Base-by-base conservation (phyloP, 2,113 vertebrate genomes). In the Agapornis roseicollis region DNA sequence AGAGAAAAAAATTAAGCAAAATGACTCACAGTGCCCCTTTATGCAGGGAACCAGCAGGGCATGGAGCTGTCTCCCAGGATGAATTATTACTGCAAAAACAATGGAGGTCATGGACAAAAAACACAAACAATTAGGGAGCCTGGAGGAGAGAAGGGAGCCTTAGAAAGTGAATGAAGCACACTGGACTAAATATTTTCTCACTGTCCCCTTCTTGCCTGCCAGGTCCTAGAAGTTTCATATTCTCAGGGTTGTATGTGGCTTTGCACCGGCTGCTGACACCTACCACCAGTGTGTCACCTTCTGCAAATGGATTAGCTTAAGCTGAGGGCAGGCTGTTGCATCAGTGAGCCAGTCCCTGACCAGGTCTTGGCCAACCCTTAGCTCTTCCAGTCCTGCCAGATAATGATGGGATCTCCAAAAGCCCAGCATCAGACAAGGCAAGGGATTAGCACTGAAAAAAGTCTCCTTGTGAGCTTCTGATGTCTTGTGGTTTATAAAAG, bases 281-380 rank as follows among this genome's bases (percentile, higher is more conserved):
- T 0, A 56, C 19, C 63, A 70, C 72, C 52, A 73, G 77, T 1
- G 0, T 52, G 20, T 19, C 76, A 61, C 87, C 82, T 80, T 71
- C 77, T 63, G 46, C 42, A 86, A 61, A 24, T 42, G 33, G 83
- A 73, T 87, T 91, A 87, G 47, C 46, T 60, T 70, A 88, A 96
- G 89, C 58, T 80, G 65, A 90, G 73, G 47, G 29, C 35, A 86
- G 5, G 3, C 22, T 77, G 58, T 69, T 72, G 78, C 89, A 77
- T n/a, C 85, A 46, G 49, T 53, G 60, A 88, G 52, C 55, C 17
- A 5, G 56, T 29, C 53, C 27, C 85, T 61, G 53, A 60, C 39
- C 80, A 73, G 53, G 42, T 79, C 52, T 42, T 58, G 65, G 70
- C 16, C 71, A 84, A 72, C 33, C 25, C 47, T 78, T 13, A 64